Evolutionary conservation across 2,888 invertebrate genomes (phyloP), one percentile per base, ranked within the genome.

Genomic region (Aphidius colemani): DNA sequence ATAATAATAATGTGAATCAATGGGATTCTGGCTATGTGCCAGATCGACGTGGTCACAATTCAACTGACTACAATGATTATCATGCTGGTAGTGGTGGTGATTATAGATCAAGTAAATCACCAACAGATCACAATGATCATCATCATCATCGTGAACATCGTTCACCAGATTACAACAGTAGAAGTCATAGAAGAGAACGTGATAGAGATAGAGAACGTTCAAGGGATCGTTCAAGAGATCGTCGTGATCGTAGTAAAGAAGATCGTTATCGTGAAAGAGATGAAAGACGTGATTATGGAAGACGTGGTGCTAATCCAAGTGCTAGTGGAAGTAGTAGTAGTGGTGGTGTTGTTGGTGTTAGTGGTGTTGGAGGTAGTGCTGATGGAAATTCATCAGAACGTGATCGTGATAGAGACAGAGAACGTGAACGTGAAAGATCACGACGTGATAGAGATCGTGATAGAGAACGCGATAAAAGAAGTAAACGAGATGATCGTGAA

Each of bases 21-120:
- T 82, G 82, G 82, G 82, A 82, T 62, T 79, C 81, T 53, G 82
- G 81, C 18, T 81, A 78, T 45, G 81, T 77, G 6, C 82, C 82
- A 6, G 77, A 78, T 11, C 72, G 79, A 7, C 59, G 67, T 18
- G 74, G 74, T 9, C 71, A 69, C 55, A 74, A 67, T 65, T 69
- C 75, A 0, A 18, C 13, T 18, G 80, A 80, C 11, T 79, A 78
- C 44, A 73, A 68, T 51, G 80, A 80, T 3, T 80, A 80, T 61
- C 69, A 68, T 30, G 30, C 30, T 30, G 30, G 30, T 30, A 2
- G 4, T 30, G 30, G 30, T 30, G 30, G 30, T 30, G 30, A 30
- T 30, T 30, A 30, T 30, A 30, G 4, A 30, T 30, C 30, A 11
- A 74, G 65, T 55, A 78, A 74, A 59, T 69, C 79, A 58, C 79